Percentiles rank a stretch among this genome's conserved stretches.
These are phyloP conservation scores for Clostera curtula DNA, from an alignment of 2,888 invertebrate species.

Conservation along the genomic window DNA sequence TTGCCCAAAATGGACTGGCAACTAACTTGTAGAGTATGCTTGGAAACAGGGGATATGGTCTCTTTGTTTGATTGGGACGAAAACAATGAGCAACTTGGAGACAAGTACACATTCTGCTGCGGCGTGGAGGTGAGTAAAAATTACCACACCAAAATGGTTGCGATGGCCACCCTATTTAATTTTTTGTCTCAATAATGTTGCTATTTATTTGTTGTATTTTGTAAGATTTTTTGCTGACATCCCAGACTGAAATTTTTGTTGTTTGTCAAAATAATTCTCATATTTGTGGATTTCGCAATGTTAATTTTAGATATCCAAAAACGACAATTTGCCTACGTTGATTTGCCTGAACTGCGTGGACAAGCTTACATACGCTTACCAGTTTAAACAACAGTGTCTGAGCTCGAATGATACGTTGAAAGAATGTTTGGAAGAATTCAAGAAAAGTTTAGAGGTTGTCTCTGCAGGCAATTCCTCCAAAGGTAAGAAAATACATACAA, in stretches of 20 bases:
- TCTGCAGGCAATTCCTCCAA: conserved; percentile 36
- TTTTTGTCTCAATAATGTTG: conserved; percentile 70
- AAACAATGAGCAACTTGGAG: conserved; percentile 70
- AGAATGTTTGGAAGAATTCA: conserved; percentile 66
- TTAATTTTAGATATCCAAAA: conserved; percentile 55
- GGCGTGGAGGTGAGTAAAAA: conserved; percentile 69
- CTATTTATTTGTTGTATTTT: conserved; percentile 55
- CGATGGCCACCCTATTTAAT: conserved; percentile 70
- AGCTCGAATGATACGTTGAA: conserved; percentile 64
- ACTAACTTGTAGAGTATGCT: conserved; percentile 68
- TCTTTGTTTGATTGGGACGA: conserved; percentile 73
- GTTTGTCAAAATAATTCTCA: conserved; percentile 4
- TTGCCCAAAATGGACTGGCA: conserved; percentile 66
- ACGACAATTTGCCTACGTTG: conserved; percentile 63
- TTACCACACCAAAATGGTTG: conserved; percentile 69
- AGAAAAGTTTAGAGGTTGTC: conserved; percentile 52
- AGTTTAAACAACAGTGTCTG: conserved; percentile 68
- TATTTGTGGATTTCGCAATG: conserved; percentile 5
- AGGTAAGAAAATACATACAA: conserved; percentile 26
- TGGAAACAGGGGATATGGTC: conserved; percentile 70
- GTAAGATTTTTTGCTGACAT: conserved; percentile 63
- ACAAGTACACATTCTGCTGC: conserved; percentile 67
- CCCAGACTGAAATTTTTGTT: conserved; percentile 34
- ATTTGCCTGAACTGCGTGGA: conserved; percentile 70
- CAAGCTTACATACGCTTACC: conserved; percentile 61